phyloP scores from a whole-genome alignment of 1,140 invertebrate genomes.

The Glossosoma conforme region DNA sequence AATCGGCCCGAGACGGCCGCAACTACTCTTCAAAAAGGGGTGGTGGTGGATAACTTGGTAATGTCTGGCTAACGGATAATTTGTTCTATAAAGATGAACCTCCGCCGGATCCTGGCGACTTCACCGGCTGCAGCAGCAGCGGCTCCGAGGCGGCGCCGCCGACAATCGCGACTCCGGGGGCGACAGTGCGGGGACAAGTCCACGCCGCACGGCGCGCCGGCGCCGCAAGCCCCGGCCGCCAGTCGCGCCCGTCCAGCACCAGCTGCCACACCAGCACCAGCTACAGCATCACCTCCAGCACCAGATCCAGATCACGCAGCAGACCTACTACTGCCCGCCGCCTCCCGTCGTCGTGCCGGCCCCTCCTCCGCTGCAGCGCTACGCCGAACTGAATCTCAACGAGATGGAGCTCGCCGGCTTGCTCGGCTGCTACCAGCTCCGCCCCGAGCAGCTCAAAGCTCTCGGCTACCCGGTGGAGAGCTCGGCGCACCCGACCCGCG shows the following conservation, averaged over 20 bases:
- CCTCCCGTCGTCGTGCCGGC: slow-evolving; percentile 35
- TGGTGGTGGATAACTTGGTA: slow-evolving; percentile 19
- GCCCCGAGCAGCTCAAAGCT: slow-evolving; percentile 57
- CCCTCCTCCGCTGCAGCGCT: slow-evolving; percentile 41
- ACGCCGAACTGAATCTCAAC: slow-evolving; percentile 30
- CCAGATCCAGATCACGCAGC: slow-evolving; percentile 29
- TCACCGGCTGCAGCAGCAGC: slow-evolving; percentile 45
- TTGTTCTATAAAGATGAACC: slow-evolving; percentile 30
- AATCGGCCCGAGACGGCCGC: too few species aligned
- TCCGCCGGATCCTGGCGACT: slow-evolving; percentile 35
- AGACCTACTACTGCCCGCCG: too few species aligned
- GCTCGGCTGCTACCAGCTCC: slow-evolving; percentile 56
- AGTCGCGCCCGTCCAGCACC: slow-evolving; percentile 34
- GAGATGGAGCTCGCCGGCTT: slow-evolving; percentile 39
- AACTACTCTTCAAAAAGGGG: too few species aligned
- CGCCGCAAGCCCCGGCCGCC: slow-evolving; percentile 36
- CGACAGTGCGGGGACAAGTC: slow-evolving; percentile 38
- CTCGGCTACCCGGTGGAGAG: slow-evolving; percentile 71
- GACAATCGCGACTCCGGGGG: slow-evolving; percentile 46
- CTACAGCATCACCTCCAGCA: slow-evolving; percentile 29
- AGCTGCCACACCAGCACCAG: slow-evolving; percentile 10
- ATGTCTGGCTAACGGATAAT: slow-evolving; percentile 23
- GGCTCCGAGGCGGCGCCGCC: slow-evolving; percentile 46
- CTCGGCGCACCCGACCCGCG: slow-evolving; percentile 52
- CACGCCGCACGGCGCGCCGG: slow-evolving; percentile 36